Conservation (phyloP, 2,797 vertebrate genomes). For the Epinephelus malabaricus region DNA sequence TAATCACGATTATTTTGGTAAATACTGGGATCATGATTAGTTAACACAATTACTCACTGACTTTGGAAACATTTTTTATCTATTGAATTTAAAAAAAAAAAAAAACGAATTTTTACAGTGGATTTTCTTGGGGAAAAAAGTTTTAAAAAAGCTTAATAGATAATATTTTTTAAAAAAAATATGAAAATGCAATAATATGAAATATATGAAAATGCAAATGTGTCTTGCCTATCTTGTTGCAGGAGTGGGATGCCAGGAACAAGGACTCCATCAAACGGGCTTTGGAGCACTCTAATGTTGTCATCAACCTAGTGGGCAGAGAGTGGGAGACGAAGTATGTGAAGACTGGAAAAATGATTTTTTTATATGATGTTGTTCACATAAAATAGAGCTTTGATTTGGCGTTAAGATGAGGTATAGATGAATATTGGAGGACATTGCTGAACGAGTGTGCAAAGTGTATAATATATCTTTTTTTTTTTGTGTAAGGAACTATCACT, state of each 20-base stretch:
- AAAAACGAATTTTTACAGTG: no score
- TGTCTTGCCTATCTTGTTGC: conserved; percentile 13
- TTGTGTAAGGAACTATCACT: conserved; percentile 90
- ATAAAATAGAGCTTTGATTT: not conserved
- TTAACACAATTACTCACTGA: no score
- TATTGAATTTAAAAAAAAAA: no score
- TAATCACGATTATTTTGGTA: no score
- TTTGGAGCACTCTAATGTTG: conserved; percentile 92
- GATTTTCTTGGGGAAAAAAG: no score
- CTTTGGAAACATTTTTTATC: no score
- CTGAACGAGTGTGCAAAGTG: not conserved
- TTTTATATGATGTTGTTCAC: not conserved
- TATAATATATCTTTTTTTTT: conserved; percentile 28
- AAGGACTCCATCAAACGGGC: conserved; percentile 91
- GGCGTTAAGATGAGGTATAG: not conserved
- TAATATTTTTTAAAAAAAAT: no score
- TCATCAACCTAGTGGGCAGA: conserved; percentile 95
- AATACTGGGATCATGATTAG: no score
- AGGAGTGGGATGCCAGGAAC: conserved; percentile 94
- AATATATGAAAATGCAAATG: not conserved
- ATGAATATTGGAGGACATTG: not conserved
- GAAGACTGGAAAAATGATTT: not conserved
- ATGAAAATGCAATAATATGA: no score
- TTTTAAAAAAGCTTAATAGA: no score
- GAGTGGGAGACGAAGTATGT: conserved; percentile 96